Conservation (phyloP, 2,888 invertebrate genomes). For the Ophioninae sp. region DNA sequence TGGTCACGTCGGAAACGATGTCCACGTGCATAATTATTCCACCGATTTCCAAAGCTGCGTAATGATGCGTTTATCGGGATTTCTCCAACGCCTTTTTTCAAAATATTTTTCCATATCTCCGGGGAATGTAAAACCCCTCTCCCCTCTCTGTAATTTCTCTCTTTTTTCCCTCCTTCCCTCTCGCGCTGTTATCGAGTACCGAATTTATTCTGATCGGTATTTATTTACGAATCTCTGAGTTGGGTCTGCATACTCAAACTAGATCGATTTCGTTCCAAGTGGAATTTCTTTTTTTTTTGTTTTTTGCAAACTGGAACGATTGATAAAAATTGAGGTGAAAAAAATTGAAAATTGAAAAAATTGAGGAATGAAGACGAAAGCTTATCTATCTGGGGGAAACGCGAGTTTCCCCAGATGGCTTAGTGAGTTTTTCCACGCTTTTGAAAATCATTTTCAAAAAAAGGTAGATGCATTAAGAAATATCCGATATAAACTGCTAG, state of each 20-base stretch:
- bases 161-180: not conserved
- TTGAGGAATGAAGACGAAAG: too few relatives aligned
- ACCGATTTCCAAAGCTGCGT: constrained; percentile 48
- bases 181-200: constrained; percentile 7
- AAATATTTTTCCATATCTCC: constrained; percentile 22
- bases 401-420: too few relatives aligned
- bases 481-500: too few relatives aligned
- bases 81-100: constrained; percentile 37
- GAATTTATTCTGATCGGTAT: constrained; percentile 1
- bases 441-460: too few relatives aligned
- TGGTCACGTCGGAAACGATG: constrained; percentile 49
- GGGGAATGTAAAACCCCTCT: not conserved
- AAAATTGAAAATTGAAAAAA: too few relatives aligned
- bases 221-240: too few relatives aligned
- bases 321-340: too few relatives aligned
- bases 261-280: not conserved
- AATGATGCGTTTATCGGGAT: constrained; percentile 58
- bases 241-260: too few relatives aligned
- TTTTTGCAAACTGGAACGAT: too few relatives aligned
- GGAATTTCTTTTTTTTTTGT: not conserved
- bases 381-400: too few relatives aligned
- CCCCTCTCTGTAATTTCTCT: constrained; percentile 4
- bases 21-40: constrained; percentile 23
- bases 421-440: too few relatives aligned
- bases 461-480: too few relatives aligned